These are phyloP conservation scores for Brachionus calyciflorus DNA, from an alignment of 1,140 invertebrate genomes.

Conservation along the genomic window DNA sequence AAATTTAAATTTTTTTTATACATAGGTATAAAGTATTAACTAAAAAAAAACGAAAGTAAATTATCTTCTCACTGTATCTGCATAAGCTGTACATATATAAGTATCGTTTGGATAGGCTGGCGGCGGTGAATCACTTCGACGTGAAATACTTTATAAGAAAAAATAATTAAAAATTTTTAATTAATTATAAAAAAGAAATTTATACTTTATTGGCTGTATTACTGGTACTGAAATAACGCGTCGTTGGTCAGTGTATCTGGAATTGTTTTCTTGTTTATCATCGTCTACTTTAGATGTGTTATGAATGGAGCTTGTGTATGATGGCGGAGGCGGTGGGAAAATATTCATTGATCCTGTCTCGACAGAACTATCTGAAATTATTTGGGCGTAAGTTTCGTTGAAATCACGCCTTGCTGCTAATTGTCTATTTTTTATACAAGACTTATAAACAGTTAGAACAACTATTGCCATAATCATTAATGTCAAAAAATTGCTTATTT, in stretches of 20 bases:
- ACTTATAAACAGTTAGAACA: slow-evolving; percentile 29
- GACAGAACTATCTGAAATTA: background rate
- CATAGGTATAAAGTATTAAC: too few relatives aligned
- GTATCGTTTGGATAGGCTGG: background rate
- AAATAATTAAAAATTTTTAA: background rate
- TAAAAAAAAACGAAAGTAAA: too few relatives aligned
- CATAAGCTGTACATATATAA: background rate
- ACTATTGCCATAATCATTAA: slow-evolving; percentile 42
- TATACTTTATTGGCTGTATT: too few relatives aligned
- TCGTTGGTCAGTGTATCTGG: too few relatives aligned
- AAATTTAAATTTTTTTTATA: too few relatives aligned
- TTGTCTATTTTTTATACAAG: slow-evolving; percentile 33
- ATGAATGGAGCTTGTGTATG: background rate
- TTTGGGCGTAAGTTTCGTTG: slow-evolving; percentile 36
- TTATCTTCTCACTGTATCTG: too few relatives aligned
- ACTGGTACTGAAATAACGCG: too few relatives aligned
- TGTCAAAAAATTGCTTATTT: slow-evolving; percentile 42
- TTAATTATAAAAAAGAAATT: background rate
- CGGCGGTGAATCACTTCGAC: slow-evolving; percentile 28
- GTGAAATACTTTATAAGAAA: background rate
- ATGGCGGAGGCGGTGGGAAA: slow-evolving; percentile 36
- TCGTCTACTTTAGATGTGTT: background rate
- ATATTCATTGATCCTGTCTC: background rate
- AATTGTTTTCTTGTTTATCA: background rate
- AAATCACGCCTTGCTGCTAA: background rate